Evolutionary conservation across 2,113 vertebrate genomes (phyloP).

Genomic region (Prietella phreatophila): DNA sequence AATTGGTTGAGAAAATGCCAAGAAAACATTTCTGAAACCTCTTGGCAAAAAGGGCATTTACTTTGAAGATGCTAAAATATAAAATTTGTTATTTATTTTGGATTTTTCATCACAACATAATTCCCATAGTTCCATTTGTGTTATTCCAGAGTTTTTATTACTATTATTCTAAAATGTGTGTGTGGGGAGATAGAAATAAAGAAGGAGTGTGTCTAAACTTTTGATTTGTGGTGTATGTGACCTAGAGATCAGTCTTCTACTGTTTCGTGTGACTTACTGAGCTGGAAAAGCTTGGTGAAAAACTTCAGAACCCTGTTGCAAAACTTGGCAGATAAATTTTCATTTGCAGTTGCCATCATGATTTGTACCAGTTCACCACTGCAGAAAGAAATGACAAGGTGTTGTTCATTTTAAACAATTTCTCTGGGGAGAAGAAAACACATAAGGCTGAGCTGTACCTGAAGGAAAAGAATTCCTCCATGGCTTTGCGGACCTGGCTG

Average conservation of each 20-base stretch:
- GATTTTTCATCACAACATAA: too few relatives aligned
- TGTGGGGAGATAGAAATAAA: too few relatives aligned
- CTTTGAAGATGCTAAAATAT: too few relatives aligned
- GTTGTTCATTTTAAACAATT: neutral
- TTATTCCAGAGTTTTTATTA: too few relatives aligned
- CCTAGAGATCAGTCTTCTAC: neutral
- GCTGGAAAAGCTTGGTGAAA: slow-evolving; percentile 98
- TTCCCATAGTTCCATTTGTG: too few relatives aligned
- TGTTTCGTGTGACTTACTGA: slow-evolving; percentile 80
- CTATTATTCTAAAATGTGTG: too few relatives aligned
- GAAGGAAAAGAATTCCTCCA: slow-evolving; percentile 98
- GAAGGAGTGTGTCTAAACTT: too few relatives aligned
- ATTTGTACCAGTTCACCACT: slow-evolving; percentile 98
- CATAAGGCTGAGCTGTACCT: slow-evolving; percentile 69
- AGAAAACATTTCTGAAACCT: too few relatives aligned
- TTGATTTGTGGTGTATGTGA: neutral
- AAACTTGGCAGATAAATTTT: slow-evolving; percentile 94
- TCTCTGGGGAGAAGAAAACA: neutral
- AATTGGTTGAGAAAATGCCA: too few relatives aligned
- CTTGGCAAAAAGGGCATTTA: too few relatives aligned
- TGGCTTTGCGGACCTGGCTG: slow-evolving; percentile 92
- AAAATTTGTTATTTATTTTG: too few relatives aligned
- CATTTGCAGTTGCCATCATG: slow-evolving; percentile 98
- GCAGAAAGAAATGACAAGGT: slow-evolving; percentile 19
- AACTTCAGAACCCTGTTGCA: slow-evolving; percentile 97